Evolutionary conservation across 2,888 invertebrate genomes (phyloP).

Genomic region (Hetaerina titia): DNA sequence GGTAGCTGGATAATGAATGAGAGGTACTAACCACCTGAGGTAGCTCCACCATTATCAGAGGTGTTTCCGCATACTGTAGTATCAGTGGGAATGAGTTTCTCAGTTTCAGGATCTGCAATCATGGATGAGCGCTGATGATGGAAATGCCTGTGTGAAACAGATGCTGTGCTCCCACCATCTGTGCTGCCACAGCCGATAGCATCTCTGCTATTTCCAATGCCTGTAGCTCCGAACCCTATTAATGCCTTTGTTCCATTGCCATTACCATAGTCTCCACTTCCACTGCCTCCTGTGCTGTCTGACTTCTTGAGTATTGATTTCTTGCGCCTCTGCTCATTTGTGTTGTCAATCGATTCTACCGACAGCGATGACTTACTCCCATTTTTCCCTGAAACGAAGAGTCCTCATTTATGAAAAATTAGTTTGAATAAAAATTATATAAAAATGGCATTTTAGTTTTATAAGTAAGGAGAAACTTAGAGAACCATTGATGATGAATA

Average conservation of each 20-base stretch:
- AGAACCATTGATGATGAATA: neutral
- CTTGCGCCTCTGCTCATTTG: constrained; percentile 82
- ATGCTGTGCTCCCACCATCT: constrained; percentile 41
- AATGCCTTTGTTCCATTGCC: constrained; percentile 51
- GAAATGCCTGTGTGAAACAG: constrained; percentile 52
- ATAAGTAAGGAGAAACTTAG: neutral
- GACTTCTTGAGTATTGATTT: constrained; percentile 90
- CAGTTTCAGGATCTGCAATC: constrained; percentile 84
- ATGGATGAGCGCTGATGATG: constrained; percentile 68
- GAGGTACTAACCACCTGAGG: constrained; percentile 42
- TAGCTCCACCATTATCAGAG: constrained; percentile 74
- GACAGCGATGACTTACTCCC: constrained; percentile 85
- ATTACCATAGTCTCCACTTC: constrained; percentile 22
- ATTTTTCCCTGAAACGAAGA: constrained; percentile 77
- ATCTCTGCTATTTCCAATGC: constrained; percentile 48
- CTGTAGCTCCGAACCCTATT: constrained; percentile 13
- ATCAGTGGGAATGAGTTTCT: constrained; percentile 84
- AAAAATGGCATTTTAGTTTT: neutral
- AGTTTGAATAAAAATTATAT: neutral
- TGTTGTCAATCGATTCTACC: constrained; percentile 84
- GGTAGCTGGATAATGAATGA: neutral
- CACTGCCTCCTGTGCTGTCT: constrained; percentile 77
- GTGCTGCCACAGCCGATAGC: constrained; percentile 14
- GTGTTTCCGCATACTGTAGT: constrained; percentile 79
- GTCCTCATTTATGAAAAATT: constrained; percentile 61